phyloP scores from a whole-genome alignment of 2,113 vertebrate genomes.

The Paralichthys olivaceus region DNA sequence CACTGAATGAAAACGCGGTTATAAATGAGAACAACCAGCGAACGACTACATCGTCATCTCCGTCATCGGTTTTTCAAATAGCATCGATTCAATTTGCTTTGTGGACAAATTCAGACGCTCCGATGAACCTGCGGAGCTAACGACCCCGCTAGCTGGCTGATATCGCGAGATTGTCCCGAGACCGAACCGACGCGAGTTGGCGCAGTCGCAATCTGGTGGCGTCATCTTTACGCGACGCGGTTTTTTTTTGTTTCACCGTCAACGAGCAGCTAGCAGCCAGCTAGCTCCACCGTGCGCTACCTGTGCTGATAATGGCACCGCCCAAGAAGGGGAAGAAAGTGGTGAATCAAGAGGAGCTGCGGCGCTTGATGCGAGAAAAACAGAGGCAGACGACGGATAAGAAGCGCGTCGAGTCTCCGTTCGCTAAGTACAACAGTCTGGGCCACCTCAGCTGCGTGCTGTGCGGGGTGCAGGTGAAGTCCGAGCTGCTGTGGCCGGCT shows the following conservation, averaged over 20 bases:
- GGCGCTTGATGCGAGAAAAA: constrained; percentile 92
- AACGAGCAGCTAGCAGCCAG: not conserved
- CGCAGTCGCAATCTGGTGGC: not conserved
- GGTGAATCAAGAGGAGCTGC: constrained; percentile 92
- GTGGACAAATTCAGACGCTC: constrained; percentile 52
- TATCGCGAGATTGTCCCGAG: constrained; percentile 57
- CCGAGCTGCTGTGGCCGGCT: constrained; percentile 92
- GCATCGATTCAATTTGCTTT: constrained; percentile 47
- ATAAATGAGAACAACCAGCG: not conserved
- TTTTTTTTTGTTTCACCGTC: not conserved
- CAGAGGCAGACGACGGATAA: constrained; percentile 85
- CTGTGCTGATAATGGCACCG: constrained; percentile 67
- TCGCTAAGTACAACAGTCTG: constrained; percentile 92
- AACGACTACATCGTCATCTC: constrained; percentile 61
- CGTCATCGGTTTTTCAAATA: not conserved
- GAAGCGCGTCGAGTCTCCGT: constrained; percentile 92
- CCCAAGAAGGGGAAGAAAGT: constrained; percentile 84
- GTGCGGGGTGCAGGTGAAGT: constrained; percentile 89
- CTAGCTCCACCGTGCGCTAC: not conserved
- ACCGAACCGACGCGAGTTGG: not conserved
- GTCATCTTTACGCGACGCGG: constrained; percentile 62
- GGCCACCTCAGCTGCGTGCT: constrained; percentile 90
- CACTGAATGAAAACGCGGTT: constrained; percentile 35
- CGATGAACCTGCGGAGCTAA: constrained; percentile 40
- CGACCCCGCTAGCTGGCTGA: not conserved